These are phyloP conservation scores for Drosophila nigrodunni DNA, from an alignment of 1,140 invertebrate genomes.

Conservation along the genomic window DNA sequence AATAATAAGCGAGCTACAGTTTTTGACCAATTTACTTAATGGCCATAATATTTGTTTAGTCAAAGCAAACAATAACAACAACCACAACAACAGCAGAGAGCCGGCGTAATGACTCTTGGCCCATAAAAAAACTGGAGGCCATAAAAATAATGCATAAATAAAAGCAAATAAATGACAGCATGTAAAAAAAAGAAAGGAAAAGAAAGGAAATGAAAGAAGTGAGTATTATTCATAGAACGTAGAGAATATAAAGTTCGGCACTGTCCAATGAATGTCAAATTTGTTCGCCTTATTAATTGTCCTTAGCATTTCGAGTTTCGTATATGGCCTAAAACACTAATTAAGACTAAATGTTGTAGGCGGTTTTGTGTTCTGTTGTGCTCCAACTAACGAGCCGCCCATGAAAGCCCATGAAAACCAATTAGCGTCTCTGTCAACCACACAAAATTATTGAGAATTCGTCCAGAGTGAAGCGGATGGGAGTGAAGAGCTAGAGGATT, in stretches of 20 bases:
- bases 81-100: slow-evolving; percentile 25
- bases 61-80: slow-evolving; percentile 75
- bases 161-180: slow-evolving; percentile 81
- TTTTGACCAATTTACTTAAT: slow-evolving; percentile 79
- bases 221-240: slow-evolving; percentile 19
- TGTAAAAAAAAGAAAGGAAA: slow-evolving; percentile 54
- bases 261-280: slow-evolving; percentile 77
- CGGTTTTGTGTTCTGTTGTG: slow-evolving; percentile 5
- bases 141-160: slow-evolving; percentile 83
- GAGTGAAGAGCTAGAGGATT: not conserved
- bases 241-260: slow-evolving; percentile 36
- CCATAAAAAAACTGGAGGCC: slow-evolving; percentile 71
- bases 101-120: slow-evolving; percentile 65
- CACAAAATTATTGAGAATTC: slow-evolving; percentile 28
- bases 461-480: not conserved
- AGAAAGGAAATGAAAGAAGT: slow-evolving; percentile 16
- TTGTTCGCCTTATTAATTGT: slow-evolving; percentile 79
- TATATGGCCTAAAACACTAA: slow-evolving; percentile 50
- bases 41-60: slow-evolving; percentile 83
- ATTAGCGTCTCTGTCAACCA: slow-evolving; percentile 40
- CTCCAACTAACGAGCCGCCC: slow-evolving; percentile 39
- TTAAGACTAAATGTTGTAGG: slow-evolving; percentile 74
- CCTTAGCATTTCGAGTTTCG: slow-evolving; percentile 55
- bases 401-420: slow-evolving; percentile 42
- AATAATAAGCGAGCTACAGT: slow-evolving; percentile 45